Evolutionary conservation across 2,797 vertebrate species (phyloP).

Genomic region (Mormyrops attenuatus): DNA sequence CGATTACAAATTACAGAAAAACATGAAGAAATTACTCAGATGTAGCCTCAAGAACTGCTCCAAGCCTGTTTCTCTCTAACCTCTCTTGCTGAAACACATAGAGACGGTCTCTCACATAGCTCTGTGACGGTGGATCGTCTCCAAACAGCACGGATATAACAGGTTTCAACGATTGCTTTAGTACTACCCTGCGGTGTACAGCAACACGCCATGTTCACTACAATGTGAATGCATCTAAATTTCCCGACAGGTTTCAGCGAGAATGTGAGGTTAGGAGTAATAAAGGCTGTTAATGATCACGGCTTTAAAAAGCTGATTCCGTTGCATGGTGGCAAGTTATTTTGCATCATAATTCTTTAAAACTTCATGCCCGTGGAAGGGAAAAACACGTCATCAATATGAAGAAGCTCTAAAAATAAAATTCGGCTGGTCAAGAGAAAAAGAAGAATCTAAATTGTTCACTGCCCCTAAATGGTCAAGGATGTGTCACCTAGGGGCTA

Average conservation of each 20-base stretch:
- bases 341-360: not conserved
- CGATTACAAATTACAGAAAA: conserved; percentile 7
- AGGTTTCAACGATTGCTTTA: not conserved
- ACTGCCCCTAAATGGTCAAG: not conserved
- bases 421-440: not conserved
- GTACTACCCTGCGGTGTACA: not conserved
- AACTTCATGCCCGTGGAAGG: not conserved
- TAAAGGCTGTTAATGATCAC: not conserved
- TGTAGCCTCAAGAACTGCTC: not conserved
- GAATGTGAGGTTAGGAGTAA: not conserved
- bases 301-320: not conserved
- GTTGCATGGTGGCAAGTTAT: not conserved
- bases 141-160: not conserved
- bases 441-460: not conserved
- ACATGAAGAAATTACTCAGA: not conserved
- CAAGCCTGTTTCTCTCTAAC: not conserved
- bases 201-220: not conserved
- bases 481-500: not conserved
- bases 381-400: not conserved
- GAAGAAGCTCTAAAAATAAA: not conserved
- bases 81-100: not conserved
- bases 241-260: not conserved
- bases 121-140: not conserved
- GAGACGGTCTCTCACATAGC: not conserved
- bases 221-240: not conserved